Evolutionary conservation across 2,113 vertebrate species (phyloP).

Genomic region (Hemiscyllium ocellatum): DNA sequence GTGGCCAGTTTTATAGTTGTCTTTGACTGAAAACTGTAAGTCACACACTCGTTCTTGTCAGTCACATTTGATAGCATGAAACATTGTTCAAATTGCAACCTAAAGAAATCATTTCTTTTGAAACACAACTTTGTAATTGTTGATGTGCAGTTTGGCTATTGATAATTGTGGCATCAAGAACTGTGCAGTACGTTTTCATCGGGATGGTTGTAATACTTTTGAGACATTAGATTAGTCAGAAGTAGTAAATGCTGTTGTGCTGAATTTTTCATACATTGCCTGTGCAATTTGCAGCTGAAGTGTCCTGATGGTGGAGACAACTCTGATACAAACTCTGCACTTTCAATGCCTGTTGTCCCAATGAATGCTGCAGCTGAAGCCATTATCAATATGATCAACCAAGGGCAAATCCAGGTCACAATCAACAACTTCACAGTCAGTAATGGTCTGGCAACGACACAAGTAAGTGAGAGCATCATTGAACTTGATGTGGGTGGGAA

Average conservation of each 20-base stretch:
- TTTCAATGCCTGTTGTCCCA: conserved; percentile 95
- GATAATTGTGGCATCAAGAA: neutral
- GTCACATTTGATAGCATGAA: neutral
- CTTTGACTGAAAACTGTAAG: neutral
- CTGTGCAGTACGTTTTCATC: neutral
- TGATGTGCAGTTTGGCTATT: neutral
- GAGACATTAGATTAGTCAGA: neutral
- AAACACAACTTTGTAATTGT: neutral
- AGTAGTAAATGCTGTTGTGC: neutral
- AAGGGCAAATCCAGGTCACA: conserved; percentile 96
- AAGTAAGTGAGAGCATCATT: conserved; percentile 59
- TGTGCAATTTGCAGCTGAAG: conserved; percentile 72
- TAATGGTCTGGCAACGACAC: conserved; percentile 94
- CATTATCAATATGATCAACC: conserved; percentile 98
- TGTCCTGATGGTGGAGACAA: conserved; percentile 80
- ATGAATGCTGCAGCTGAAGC: conserved; percentile 99
- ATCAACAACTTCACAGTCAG: conserved; percentile 97
- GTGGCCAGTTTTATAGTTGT: neutral
- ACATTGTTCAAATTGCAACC: neutral
- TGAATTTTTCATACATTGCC: neutral
- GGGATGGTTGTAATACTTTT: neutral
- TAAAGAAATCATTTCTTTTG: neutral
- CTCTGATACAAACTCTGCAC: conserved; percentile 71
- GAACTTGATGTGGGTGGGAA: neutral
- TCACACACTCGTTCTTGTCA: neutral